Base-by-base conservation (phyloP, 2,797 vertebrate genomes). In the Triplophysa yarkandensis region DNA sequence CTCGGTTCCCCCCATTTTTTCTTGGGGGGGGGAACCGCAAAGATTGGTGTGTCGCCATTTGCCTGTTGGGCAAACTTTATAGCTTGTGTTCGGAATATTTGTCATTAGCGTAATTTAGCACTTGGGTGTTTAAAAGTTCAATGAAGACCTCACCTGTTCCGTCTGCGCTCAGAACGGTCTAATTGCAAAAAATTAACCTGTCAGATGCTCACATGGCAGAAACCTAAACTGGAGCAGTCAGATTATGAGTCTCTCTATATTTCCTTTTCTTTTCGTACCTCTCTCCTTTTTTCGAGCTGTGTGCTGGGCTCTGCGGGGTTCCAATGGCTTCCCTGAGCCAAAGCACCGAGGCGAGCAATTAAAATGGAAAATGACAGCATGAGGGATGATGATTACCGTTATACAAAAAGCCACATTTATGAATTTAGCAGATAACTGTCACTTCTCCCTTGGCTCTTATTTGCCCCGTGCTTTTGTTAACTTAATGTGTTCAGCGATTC, bases 311-410 rank as follows among this genome's bases (percentile, higher is more conserved):
- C 94, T 88, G 93, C 94, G 92, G 92, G 93, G 90, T 88, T 89
- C 92, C 85, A 88, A 90, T 91, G 89, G 91, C 93, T 92, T 93
- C 92, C 92, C 88, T 89, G 92, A 94, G 90, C 91, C 92, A 90
- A 93, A 93, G 92, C 92, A 92, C 90, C 85, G 86, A 92, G 90
- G 91, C 85, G 88, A 95, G 93, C 93, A 96, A 95, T 98, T 96
- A 95, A 82, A 92, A 95, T 94, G 90, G 90, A 93, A 91, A 93
- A 91, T 94, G 94, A 97, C 95, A 95, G 94, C 90, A 92, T 93
- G 93, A 94, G 96, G 95, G 95, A 94, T 93, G 94, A 93, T 95
- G 93, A 95, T 95, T 95, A 92, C 86, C 83, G 88, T 94, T 92
- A 87, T 88, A 93, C 90, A 92, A 94, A 95, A 95, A 81, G 93